A percentile compares a stretch with the other conserved stretches of the same genome.
phyloP scores from a whole-genome alignment of 1,140 invertebrate species.

The Drosophila murphyi region DNA sequence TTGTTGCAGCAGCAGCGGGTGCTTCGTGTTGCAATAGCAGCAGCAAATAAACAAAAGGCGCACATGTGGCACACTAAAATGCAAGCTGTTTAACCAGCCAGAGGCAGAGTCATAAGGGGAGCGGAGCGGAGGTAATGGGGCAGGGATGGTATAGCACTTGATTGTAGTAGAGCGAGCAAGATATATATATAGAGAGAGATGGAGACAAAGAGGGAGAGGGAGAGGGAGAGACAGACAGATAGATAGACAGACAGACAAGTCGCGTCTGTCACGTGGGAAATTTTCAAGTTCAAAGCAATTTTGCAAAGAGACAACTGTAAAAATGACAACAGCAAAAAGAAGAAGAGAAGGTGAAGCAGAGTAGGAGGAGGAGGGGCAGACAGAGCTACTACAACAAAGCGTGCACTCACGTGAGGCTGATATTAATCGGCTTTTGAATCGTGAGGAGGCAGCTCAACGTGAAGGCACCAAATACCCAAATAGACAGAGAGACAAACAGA shows the following conservation, averaged over 20 bases:
- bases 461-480: neutral
- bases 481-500: conserved; percentile 4
- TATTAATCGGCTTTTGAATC: conserved; percentile 81
- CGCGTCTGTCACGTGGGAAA: conserved; percentile 73
- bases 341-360: conserved; percentile 22
- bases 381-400: conserved; percentile 53
- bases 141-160: conserved; percentile 11
- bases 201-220: neutral
- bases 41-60: conserved; percentile 38
- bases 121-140: neutral
- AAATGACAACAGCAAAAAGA: conserved; percentile 34
- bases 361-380: conserved; percentile 20
- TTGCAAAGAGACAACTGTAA: conserved; percentile 74
- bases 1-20: neutral
- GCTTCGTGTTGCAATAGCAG: neutral
- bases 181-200: neutral
- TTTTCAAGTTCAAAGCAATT: conserved; percentile 82
- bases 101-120: conserved; percentile 1
- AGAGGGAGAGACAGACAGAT: too few species aligned
- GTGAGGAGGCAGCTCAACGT: conserved; percentile 63
- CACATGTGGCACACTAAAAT: conserved; percentile 60
- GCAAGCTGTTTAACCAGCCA: conserved; percentile 9
- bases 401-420: conserved; percentile 78
- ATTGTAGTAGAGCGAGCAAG: neutral
- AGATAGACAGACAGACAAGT: neutral